phyloP scores from a whole-genome alignment of 2,888 invertebrate genomes.

The Cacoxenus indagator region DNA sequence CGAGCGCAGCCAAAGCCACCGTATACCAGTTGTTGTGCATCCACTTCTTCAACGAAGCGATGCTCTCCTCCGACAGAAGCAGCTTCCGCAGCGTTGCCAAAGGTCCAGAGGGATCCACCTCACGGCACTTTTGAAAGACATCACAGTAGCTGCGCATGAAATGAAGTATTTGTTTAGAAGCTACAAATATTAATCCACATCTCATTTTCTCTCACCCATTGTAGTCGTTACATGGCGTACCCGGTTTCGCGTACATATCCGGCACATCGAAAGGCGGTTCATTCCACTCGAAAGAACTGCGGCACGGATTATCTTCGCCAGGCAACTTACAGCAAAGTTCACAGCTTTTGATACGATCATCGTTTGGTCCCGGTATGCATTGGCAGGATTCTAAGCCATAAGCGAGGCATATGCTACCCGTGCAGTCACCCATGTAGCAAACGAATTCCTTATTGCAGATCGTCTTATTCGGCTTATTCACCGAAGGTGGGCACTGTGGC shows the following conservation, averaged over 20 bases:
- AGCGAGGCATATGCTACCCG: constrained; percentile 97
- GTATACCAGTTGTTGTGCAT: constrained; percentile 93
- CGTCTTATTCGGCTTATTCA: constrained; percentile 93
- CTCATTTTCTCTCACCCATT: constrained; percentile 77
- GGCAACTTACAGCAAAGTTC: constrained; percentile 93
- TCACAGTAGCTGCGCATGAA: constrained; percentile 74
- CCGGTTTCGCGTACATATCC: constrained; percentile 93
- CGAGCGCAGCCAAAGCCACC: constrained; percentile 81
- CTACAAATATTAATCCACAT: background rate
- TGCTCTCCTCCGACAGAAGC: constrained; percentile 88
- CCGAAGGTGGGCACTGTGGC: constrained; percentile 92
- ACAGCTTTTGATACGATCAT: constrained; percentile 88
- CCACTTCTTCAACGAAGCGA: constrained; percentile 90
- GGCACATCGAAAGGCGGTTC: constrained; percentile 90
- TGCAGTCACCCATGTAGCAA: constrained; percentile 96
- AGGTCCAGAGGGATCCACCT: constrained; percentile 94
- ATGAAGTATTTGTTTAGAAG: background rate
- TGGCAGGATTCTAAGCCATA: constrained; percentile 97
- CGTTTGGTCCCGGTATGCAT: constrained; percentile 84
- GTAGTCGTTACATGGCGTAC: constrained; percentile 94
- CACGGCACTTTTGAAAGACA: constrained; percentile 84
- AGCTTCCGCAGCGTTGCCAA: constrained; percentile 89
- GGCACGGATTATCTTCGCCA: constrained; percentile 84
- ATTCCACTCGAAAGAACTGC: constrained; percentile 93
- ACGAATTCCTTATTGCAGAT: constrained; percentile 98